phyloP scores from a whole-genome alignment of 2,113 vertebrate species.

The Indicator maculatus region DNA sequence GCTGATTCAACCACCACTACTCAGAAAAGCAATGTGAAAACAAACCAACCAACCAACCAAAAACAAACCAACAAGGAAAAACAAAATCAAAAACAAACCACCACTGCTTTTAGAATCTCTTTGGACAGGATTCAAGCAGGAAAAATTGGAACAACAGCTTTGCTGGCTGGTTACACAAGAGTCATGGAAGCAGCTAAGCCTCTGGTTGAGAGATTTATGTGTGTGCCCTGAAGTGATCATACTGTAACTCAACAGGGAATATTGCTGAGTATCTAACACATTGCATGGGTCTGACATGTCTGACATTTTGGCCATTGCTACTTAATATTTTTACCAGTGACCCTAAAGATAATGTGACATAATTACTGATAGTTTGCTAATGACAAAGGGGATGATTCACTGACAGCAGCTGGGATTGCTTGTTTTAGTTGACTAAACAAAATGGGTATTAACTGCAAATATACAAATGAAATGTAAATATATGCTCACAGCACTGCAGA shows the following conservation, averaged over 20 bases:
- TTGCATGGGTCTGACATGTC: neutral
- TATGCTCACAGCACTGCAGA: neutral
- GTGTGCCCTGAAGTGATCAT: neutral
- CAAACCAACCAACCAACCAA: fast-evolving
- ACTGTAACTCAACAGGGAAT: neutral
- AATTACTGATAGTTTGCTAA: neutral
- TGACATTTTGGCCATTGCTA: neutral
- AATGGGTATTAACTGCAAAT: neutral
- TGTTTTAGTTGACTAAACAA: neutral
- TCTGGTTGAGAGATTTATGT: neutral
- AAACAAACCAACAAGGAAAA: too few relatives aligned
- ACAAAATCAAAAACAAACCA: neutral
- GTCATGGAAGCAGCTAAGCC: neutral
- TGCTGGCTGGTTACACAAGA: neutral
- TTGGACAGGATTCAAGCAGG: neutral
- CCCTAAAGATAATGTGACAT: neutral
- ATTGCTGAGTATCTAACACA: neutral
- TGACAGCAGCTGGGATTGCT: neutral
- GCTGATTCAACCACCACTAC: neutral
- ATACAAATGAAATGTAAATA: neutral
- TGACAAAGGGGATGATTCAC: neutral
- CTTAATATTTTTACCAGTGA: neutral
- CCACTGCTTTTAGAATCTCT: neutral
- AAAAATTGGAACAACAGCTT: neutral
- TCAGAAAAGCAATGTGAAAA: neutral